These are phyloP conservation scores for Hypotaenidia philippensis DNA, from an alignment of 2,797 vertebrate genomes.

Conservation along the genomic window DNA sequence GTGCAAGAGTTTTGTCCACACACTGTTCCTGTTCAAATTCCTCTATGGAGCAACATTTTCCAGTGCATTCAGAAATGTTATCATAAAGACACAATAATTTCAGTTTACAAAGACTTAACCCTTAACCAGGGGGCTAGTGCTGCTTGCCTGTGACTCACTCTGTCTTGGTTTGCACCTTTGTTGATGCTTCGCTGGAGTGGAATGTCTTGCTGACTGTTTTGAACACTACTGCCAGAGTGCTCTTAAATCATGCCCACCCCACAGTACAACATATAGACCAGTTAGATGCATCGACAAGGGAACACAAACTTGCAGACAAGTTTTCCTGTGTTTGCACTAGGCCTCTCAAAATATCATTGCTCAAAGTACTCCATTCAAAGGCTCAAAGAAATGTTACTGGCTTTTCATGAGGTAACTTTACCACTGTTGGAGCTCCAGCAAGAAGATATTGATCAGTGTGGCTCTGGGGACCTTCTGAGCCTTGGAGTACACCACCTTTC, in stretches of 20 bases:
- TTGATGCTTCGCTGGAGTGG: background rate
- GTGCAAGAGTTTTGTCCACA: background rate
- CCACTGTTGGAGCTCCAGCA: background rate
- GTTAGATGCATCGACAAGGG: accelerated
- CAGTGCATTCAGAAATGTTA: background rate
- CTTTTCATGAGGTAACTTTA: background rate
- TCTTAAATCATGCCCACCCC: background rate
- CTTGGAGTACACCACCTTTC: background rate
- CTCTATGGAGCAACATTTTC: background rate
- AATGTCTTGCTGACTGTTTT: background rate
- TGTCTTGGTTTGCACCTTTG: background rate
- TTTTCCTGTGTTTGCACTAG: background rate
- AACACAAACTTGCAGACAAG: background rate
- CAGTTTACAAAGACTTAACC: background rate
- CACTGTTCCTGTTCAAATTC: background rate
- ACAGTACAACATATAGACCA: background rate
- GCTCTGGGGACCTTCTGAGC: background rate
- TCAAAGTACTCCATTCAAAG: background rate
- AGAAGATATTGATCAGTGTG: background rate
- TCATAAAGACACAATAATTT: background rate
- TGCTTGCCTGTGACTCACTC: background rate
- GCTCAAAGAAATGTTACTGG: background rate
- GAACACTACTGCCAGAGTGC: background rate
- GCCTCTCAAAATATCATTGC: background rate
- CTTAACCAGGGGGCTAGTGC: background rate